Percentiles rank a stretch among this genome's conserved stretches.
These are phyloP conservation scores for Galaxea fascicularis DNA, from an alignment of 92 coral and sea anemone species.

Conservation along the genomic window DNA sequence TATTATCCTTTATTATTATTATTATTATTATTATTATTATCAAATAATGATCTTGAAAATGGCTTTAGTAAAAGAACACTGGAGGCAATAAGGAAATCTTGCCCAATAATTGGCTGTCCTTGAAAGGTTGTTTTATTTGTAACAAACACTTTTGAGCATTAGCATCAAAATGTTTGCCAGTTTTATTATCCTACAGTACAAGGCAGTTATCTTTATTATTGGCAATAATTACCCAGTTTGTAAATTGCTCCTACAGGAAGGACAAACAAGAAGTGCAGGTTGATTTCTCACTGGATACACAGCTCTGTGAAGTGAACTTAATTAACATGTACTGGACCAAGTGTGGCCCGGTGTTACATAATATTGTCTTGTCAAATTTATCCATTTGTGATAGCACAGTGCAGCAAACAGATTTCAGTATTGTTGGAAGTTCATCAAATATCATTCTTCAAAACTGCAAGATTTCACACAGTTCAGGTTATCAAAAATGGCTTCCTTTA, in stretches of 20 bases:
- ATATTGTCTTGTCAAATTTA: slow-evolving; percentile 37
- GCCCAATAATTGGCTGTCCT: too few relatives aligned
- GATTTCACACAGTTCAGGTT: slow-evolving; percentile 45
- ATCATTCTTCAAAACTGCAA: slow-evolving; percentile 17
- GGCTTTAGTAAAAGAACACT: too few relatives aligned
- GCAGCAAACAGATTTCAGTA: slow-evolving; percentile 36
- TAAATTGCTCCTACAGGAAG: neutral
- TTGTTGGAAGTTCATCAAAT: slow-evolving; percentile 54
- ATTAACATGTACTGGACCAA: slow-evolving; percentile 50
- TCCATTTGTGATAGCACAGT: slow-evolving; percentile 36
- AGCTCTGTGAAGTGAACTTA: slow-evolving; percentile 52
- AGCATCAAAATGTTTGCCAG: too few relatives aligned
- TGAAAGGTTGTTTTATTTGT: too few relatives aligned
- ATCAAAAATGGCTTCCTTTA: slow-evolving; percentile 33
- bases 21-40: too few relatives aligned
- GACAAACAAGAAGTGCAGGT: slow-evolving; percentile 34
- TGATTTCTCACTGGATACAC: slow-evolving; percentile 41
- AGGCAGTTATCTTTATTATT: neutral
- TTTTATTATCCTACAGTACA: too few relatives aligned
- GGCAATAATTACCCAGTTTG: neutral
- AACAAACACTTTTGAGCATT: too few relatives aligned
- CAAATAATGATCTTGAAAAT: too few relatives aligned
- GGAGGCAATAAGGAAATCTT: too few relatives aligned
- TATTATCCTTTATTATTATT: too few relatives aligned
- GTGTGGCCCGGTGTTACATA: slow-evolving; percentile 29